Evolutionary conservation across 2,888 invertebrate genomes (phyloP), one percentile per base, ranked within the genome.

Genomic region (Hetaerina titia): DNA sequence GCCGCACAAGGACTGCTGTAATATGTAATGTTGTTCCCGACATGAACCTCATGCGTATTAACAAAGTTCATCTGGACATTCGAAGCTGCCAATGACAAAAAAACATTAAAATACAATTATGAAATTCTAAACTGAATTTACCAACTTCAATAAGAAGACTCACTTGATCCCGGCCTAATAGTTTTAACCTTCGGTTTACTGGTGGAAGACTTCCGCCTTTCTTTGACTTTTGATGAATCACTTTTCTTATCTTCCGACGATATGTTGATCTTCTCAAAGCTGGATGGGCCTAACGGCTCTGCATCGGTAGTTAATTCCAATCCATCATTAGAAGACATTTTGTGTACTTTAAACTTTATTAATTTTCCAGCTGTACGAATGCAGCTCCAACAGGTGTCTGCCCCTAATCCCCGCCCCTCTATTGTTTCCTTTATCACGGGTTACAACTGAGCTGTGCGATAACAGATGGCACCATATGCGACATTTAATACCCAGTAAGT

Each of bases 161-260:
- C n/a, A 57, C 89, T 89, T 57, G 89, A 89, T 57, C 57, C 89
- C 11, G 89, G 89, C 58, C 89, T 89, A 57, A 11, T 89, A 22
- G 2, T 56, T 58, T 58, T 89, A 58, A n/a, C 89, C 56, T 89
- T 89, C 8, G 89, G 89, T 19, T 58, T 64, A n/a, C 56, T 31
- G 31, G 92, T 92, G 17, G 92, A 92, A 56, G 92, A 92, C 92
- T 92, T 92, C 69, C 92, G 92, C n/a, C 92, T 92, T 92, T 92
- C 92, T 56, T 92, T 92, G 56, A 69, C 56, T 58, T 89, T 89
- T 6, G 89, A 31, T 56, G 92, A 69, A 15, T 92, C 92, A 22
- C 57, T 69, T 31, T 69, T 64, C 56, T 90, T 63, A 63, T 92
- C 92, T n/a, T 92, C n/a, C 8, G 64, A 69, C 13, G 90, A 63